phyloP scores from a whole-genome alignment of 2,797 vertebrate genomes.

The Xyrichtys novacula region DNA sequence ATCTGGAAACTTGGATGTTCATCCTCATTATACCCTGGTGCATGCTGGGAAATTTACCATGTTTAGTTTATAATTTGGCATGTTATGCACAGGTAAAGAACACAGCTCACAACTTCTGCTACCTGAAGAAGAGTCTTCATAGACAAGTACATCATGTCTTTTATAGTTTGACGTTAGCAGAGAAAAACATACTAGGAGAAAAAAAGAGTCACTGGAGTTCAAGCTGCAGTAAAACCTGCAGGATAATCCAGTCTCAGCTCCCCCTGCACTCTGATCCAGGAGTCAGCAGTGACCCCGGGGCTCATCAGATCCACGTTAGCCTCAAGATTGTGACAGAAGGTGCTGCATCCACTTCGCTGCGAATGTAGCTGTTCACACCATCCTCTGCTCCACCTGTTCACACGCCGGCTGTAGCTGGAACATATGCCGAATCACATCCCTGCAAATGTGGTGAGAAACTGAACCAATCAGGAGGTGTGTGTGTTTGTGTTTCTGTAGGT shows the following conservation, averaged over 20 bases:
- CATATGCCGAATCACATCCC: slow-evolving; percentile 81
- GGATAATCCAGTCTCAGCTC: slow-evolving; percentile 60
- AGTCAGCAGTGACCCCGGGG: slow-evolving; percentile 49
- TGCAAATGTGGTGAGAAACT: slow-evolving; percentile 79
- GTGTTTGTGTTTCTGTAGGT: slow-evolving; percentile 10
- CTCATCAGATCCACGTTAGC: slow-evolving; percentile 54
- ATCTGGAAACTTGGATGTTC: too few species aligned
- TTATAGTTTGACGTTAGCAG: slow-evolving; percentile 41
- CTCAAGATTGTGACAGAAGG: slow-evolving; percentile 73
- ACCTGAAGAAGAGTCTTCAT: too few species aligned
- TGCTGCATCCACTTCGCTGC: slow-evolving; percentile 42
- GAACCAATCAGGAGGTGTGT: slow-evolving; percentile 41
- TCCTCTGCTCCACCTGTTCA: slow-evolving; percentile 80
- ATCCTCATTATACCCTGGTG: too few species aligned
- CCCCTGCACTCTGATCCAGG: slow-evolving; percentile 56
- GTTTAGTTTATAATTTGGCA: too few species aligned
- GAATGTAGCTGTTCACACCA: slow-evolving; percentile 66
- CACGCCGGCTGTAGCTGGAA: slow-evolving; percentile 67
- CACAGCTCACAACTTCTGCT: too few species aligned
- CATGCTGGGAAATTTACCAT: too few species aligned
- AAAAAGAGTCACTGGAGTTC: slow-evolving; percentile 35
- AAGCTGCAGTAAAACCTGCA: slow-evolving; percentile 58
- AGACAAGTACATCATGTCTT: too few species aligned
- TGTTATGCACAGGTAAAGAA: too few species aligned
- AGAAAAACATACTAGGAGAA: slow-evolving; percentile 23